Conservation (phyloP, 2,888 invertebrate genomes). For the Cheilosia grossa region DNA sequence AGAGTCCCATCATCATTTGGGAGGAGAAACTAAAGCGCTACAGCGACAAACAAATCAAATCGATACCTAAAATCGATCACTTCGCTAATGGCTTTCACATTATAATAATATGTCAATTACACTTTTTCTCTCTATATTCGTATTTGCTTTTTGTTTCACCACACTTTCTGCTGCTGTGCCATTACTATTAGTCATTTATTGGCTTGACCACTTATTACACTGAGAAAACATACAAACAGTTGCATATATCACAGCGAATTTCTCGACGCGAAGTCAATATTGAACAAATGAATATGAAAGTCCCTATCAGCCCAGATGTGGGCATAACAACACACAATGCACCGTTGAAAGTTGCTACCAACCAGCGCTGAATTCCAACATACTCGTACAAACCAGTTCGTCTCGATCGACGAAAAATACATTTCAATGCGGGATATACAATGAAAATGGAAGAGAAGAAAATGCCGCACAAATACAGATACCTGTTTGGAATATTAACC, state of each 20-base stretch:
- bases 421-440: conserved; percentile 38
- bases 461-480: conserved; percentile 35
- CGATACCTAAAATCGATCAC: conserved; percentile 43
- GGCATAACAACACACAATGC: conserved; percentile 5
- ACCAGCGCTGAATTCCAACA: conserved; percentile 58
- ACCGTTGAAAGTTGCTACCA: conserved; percentile 57
- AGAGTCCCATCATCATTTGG: not conserved
- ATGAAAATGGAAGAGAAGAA: conserved; percentile 51
- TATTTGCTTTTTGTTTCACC: conserved; percentile 25
- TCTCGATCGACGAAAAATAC: conserved; percentile 57
- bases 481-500: conserved; percentile 67
- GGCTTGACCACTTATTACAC: conserved; percentile 52
- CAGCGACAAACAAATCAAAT: conserved; percentile 19
- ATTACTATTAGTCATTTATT: conserved; percentile 5
- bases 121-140: conserved; percentile 34
- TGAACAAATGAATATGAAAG: conserved; percentile 59
- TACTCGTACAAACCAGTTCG: conserved; percentile 47
- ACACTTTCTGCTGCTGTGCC: conserved; percentile 22
- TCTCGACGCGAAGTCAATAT: conserved; percentile 20
- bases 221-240: conserved; percentile 28
- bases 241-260: conserved; percentile 30
- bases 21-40: too few relatives aligned
- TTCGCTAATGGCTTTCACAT: conserved; percentile 53
- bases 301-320: conserved; percentile 58
- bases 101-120: conserved; percentile 44